These are phyloP conservation scores for Macrosteles quadrilineatus DNA, from an alignment of 1,140 invertebrate species.

Conservation along the genomic window DNA sequence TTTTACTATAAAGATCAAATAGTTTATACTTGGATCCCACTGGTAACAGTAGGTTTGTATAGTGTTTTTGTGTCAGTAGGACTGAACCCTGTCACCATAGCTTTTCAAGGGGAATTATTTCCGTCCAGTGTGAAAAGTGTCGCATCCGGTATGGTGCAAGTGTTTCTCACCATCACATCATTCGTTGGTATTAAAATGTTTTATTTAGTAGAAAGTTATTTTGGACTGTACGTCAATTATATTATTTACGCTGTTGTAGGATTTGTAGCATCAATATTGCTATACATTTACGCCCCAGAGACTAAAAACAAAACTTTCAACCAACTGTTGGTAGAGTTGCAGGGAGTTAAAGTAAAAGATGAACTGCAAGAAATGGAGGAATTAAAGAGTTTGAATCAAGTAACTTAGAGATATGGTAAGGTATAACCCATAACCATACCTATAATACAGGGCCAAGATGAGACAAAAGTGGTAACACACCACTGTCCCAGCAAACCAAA, in stretches of 20 bases:
- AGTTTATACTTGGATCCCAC: not conserved
- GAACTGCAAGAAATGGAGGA: too few species aligned
- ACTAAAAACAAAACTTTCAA: conserved; percentile 20
- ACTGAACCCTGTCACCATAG: not conserved
- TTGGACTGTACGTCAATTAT: conserved; percentile 20
- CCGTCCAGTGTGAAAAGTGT: conserved; percentile 8
- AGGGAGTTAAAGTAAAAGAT: too few species aligned
- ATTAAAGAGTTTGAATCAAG: too few species aligned
- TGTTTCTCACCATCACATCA: not conserved
- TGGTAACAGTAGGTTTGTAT: not conserved
- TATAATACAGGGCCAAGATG: too few species aligned
- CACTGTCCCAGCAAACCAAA: too few species aligned
- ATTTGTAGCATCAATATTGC: not conserved
- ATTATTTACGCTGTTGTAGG: not conserved
- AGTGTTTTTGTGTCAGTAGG: conserved; percentile 6
- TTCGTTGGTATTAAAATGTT: not conserved
- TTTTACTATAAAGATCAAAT: conserved; percentile 16
- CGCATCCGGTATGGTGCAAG: not conserved
- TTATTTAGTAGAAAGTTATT: not conserved
- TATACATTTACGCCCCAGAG: not conserved
- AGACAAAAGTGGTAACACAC: too few species aligned
- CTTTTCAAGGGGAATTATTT: conserved; percentile 19
- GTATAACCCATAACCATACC: too few species aligned
- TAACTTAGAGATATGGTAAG: too few species aligned
- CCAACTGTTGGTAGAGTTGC: not conserved